Percentiles rank a stretch among this genome's conserved stretches.
phyloP scores from a whole-genome alignment of 2,888 invertebrate species.

The Drosophila colorata region DNA sequence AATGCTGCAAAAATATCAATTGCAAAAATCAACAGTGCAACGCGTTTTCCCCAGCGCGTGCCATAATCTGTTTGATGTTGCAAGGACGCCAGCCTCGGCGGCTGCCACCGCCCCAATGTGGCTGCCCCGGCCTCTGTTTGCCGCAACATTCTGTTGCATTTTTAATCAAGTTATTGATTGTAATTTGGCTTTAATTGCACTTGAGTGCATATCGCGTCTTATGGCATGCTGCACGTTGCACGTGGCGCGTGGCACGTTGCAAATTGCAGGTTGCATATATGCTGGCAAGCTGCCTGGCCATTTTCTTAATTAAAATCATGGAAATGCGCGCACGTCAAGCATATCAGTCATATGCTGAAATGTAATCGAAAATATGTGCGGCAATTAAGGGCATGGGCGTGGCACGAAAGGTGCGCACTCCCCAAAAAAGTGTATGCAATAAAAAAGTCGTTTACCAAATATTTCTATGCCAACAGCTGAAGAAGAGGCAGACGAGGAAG shows the following conservation, averaged over 20 bases:
- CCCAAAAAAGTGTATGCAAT: slow-evolving; percentile 43
- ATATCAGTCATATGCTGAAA: slow-evolving; percentile 33
- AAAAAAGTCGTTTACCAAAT: slow-evolving; percentile 44
- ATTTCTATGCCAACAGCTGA: slow-evolving; percentile 31
- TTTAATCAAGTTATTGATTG: slow-evolving; percentile 77
- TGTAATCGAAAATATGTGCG: slow-evolving; percentile 45
- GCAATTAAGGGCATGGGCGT: background rate
- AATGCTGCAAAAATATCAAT: slow-evolving; percentile 58
- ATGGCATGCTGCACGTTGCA: slow-evolving; percentile 7
- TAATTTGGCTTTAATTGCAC: slow-evolving; percentile 77
- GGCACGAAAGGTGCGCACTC: slow-evolving; percentile 19
- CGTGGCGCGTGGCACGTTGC: slow-evolving; percentile 7
- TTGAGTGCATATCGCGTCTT: slow-evolving; percentile 68
- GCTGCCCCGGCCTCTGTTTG: background rate
- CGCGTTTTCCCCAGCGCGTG: slow-evolving; percentile 37
- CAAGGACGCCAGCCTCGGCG: slow-evolving; percentile 10
- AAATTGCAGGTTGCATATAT: slow-evolving; percentile 12
- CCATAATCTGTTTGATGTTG: slow-evolving; percentile 71
- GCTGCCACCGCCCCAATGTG: background rate
- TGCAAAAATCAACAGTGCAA: slow-evolving; percentile 62
- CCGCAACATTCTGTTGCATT: slow-evolving; percentile 39
- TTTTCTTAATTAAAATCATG: slow-evolving; percentile 74
- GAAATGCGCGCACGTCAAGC: slow-evolving; percentile 25
- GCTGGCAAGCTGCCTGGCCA: slow-evolving; percentile 20
- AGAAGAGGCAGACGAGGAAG: background rate